Percentiles rank a stretch among this genome's conserved stretches.
Evolutionary conservation across 2,888 invertebrate species (phyloP).

Genomic region (Scaptomyza flava): DNA sequence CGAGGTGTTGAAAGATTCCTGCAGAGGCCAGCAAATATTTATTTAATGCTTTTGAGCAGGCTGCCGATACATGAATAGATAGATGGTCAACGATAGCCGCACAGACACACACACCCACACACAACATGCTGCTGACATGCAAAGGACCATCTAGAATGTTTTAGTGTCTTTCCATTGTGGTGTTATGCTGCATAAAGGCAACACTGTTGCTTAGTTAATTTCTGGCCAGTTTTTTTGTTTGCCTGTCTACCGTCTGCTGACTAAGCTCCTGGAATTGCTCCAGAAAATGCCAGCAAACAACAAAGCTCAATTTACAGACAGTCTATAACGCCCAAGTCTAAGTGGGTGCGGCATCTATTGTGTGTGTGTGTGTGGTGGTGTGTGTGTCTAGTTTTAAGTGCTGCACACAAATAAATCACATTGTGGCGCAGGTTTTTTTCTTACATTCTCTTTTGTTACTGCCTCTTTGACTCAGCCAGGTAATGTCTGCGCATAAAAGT

Average conservation of each 20-base stretch:
- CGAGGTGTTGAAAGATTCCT: slow-evolving; percentile 75
- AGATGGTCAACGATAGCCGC: slow-evolving; percentile 27
- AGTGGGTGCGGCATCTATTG: slow-evolving; percentile 60
- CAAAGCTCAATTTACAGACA: slow-evolving; percentile 44
- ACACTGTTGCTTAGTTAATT: slow-evolving; percentile 73
- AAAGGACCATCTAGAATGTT: slow-evolving; percentile 40
- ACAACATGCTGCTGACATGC: slow-evolving; percentile 44
- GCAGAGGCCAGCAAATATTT: slow-evolving; percentile 78
- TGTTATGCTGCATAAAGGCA: slow-evolving; percentile 27
- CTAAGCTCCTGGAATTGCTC: slow-evolving; percentile 51
- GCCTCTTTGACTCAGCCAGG: slow-evolving; percentile 26
- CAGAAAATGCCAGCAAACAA: slow-evolving; percentile 51
- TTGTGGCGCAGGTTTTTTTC: slow-evolving; percentile 38
- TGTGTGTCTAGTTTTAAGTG: slow-evolving; percentile 75
- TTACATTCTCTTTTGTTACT: slow-evolving; percentile 6
- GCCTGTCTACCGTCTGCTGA: slow-evolving; percentile 57
- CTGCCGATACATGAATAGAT: slow-evolving; percentile 47
- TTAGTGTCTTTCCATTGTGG: slow-evolving; percentile 9
- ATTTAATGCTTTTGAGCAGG: slow-evolving; percentile 73
- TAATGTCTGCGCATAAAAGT: slow-evolving; percentile 61
- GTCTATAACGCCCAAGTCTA: slow-evolving; percentile 29
- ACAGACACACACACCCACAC: slow-evolving; percentile 2
- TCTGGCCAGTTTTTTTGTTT: slow-evolving; percentile 52
- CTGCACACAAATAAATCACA: slow-evolving; percentile 72
- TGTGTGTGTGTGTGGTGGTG: slow-evolving; percentile 61